phyloP scores from a whole-genome alignment of 2,113 vertebrate genomes.

The Salvelinus namaycush region DNA sequence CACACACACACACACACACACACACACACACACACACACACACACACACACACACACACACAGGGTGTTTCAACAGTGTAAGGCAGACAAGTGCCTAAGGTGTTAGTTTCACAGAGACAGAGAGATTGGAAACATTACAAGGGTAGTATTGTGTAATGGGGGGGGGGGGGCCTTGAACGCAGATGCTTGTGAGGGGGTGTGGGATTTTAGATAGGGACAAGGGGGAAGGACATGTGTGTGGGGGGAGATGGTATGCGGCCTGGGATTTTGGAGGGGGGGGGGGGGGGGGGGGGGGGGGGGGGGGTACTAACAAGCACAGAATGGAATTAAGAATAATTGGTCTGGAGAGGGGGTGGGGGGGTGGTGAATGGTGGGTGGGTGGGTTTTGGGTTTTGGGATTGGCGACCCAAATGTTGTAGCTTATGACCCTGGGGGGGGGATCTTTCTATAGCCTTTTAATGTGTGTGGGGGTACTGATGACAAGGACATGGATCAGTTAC shows the following conservation, averaged over 20 bases:
- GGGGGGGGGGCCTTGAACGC: background rate
- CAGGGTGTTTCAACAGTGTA: slow-evolving; percentile 6
- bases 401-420: slow-evolving; percentile 6
- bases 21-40: slow-evolving; percentile 45
- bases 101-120: background rate
- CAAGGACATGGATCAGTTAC: slow-evolving; percentile 38
- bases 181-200: background rate
- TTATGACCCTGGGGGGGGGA: background rate
- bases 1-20: slow-evolving; percentile 39
- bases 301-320: background rate
- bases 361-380: background rate
- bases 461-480: slow-evolving; percentile 5
- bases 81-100: slow-evolving; percentile 9
- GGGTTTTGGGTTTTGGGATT: background rate
- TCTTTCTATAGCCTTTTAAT: slow-evolving; percentile 4
- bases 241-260: background rate
- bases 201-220: background rate
- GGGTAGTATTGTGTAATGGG: background rate
- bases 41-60: slow-evolving; percentile 38
- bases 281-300: background rate
- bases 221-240: background rate
- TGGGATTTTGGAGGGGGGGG: background rate
- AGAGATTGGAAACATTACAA: background rate
- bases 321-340: background rate
- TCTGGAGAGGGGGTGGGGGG: background rate